phyloP scores from a whole-genome alignment of 2,797 vertebrate genomes.

The Tolypeutes matacus region DNA sequence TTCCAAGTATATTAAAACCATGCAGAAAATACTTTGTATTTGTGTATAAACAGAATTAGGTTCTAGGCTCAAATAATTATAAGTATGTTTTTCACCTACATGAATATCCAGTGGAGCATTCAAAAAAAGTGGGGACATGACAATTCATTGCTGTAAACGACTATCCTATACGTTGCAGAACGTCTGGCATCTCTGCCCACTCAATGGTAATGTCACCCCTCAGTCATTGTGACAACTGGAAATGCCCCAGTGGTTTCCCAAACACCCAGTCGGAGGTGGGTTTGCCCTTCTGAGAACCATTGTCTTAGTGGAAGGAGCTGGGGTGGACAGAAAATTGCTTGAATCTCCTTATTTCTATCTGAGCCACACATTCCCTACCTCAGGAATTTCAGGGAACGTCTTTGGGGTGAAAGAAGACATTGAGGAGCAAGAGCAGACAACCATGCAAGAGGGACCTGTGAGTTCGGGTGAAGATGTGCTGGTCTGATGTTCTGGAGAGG shows the following conservation, averaged over 20 bases:
- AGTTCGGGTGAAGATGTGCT: not conserved
- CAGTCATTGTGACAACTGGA: not conserved
- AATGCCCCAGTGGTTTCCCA: not conserved
- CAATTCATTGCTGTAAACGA: not conserved
- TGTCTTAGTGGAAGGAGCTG: not conserved
- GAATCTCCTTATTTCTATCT: not conserved
- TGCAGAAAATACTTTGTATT: not conserved
- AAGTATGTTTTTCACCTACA: not conserved
- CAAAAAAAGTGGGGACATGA: not conserved
- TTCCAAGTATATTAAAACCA: not conserved
- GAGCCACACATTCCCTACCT: not conserved
- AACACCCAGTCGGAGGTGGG: not conserved
- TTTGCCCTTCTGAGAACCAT: not conserved
- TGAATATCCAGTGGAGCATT: not conserved
- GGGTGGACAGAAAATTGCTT: not conserved
- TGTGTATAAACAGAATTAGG: not conserved
- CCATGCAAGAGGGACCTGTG: not conserved
- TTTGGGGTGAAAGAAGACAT: not conserved
- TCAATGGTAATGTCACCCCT: not conserved
- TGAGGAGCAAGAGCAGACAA: not conserved
- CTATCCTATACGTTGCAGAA: accelerated
- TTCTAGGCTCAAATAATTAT: not conserved
- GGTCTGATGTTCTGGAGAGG: not conserved
- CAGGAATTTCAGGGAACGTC: not conserved
- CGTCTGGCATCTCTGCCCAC: not conserved